phyloP scores from a whole-genome alignment of 2,888 invertebrate species.

The Lamproptera curius region DNA sequence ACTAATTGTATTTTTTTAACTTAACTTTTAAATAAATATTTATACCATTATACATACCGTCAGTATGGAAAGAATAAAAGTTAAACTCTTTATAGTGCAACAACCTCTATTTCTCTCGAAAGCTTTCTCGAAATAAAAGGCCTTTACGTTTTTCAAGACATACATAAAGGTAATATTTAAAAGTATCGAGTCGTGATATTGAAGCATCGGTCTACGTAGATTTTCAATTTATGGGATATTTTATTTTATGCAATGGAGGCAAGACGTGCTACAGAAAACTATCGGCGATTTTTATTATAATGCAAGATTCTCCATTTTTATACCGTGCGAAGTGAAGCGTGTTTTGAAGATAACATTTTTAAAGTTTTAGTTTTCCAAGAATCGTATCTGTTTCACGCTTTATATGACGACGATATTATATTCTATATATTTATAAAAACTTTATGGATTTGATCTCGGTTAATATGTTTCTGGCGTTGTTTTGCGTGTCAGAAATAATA shows the following conservation, averaged over 20 bases:
- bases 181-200: conserved; percentile 21
- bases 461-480: no score
- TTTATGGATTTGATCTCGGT: no score
- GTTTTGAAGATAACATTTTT: not conserved
- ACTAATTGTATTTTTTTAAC: no score
- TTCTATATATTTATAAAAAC: no score
- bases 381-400: no score
- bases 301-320: conserved; percentile 7
- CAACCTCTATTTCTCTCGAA: no score
- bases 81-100: no score
- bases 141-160: not conserved
- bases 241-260: conserved; percentile 19
- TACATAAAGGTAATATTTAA: conserved; percentile 15
- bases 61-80: no score
- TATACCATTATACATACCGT: no score
- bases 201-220: conserved; percentile 15
- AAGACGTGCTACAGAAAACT: conserved; percentile 12
- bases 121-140: conserved; percentile 1
- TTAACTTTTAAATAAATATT: no score
- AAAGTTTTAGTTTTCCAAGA: not conserved
- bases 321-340: not conserved
- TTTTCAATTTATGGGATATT: conserved; percentile 21
- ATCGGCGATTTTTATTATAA: conserved; percentile 13
- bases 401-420: no score
- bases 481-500: no score